Percentiles rank a stretch among this genome's conserved stretches.
Evolutionary conservation across 1,140 invertebrate species (phyloP).

Genomic region (Agrypnia vestita): DNA sequence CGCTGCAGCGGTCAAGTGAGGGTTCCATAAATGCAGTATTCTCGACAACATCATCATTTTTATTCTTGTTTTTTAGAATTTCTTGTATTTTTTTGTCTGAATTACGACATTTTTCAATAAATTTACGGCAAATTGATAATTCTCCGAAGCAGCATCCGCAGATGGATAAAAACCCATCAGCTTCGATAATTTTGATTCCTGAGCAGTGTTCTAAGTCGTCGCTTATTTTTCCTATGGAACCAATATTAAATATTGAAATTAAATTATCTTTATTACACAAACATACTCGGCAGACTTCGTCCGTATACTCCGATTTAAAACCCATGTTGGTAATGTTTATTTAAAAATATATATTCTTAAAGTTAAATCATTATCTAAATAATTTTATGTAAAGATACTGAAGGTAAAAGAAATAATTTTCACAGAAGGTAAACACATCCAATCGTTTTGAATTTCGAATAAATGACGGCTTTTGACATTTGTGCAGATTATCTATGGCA

Average conservation of each 20-base stretch:
- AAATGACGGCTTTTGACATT: too few species aligned
- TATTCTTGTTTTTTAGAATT: constrained; percentile 70
- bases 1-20: too few species aligned
- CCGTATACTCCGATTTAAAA: background rate
- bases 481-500: too few species aligned
- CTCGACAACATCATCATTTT: background rate
- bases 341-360: background rate
- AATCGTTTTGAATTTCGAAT: too few species aligned
- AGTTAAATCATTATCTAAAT: background rate
- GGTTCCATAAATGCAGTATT: background rate
- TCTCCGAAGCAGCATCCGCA: background rate
- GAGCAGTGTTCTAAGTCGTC: constrained; percentile 3
- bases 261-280: constrained; percentile 5
- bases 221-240: background rate
- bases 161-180: constrained; percentile 10
- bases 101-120: constrained; percentile 69
- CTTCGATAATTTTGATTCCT: constrained; percentile 10
- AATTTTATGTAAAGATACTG: too few species aligned
- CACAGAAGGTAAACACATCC: too few species aligned
- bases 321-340: background rate
- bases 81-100: constrained; percentile 72
- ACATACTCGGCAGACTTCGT: constrained; percentile 14
- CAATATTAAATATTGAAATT: constrained; percentile 5
- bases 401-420: too few species aligned
- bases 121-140: background rate